phyloP scores from a whole-genome alignment of 2,797 vertebrate genomes.

The Clamator glandarius region DNA sequence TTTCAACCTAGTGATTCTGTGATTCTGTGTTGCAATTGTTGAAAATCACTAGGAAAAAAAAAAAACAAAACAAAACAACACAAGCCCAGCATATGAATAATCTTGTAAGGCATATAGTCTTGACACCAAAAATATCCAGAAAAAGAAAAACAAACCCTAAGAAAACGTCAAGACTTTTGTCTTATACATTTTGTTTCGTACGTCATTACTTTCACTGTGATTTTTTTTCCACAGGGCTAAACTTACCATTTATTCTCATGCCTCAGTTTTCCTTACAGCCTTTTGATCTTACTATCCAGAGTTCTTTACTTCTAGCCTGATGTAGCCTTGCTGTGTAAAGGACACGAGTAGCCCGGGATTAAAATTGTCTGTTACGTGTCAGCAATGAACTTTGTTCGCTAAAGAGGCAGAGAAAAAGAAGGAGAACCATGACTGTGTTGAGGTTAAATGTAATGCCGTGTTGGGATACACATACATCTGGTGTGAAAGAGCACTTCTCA shows the following conservation, averaged over 20 bases:
- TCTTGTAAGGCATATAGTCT: too few relatives aligned
- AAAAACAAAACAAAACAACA: too few relatives aligned
- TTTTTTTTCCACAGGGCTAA: too few relatives aligned
- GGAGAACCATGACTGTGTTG: neutral
- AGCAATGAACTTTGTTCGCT: neutral
- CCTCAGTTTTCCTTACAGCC: neutral
- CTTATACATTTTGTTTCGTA: too few relatives aligned
- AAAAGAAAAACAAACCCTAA: too few relatives aligned
- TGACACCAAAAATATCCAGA: too few relatives aligned
- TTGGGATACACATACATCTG: fast-evolving
- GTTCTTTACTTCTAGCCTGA: neutral
- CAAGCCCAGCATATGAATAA: too few relatives aligned
- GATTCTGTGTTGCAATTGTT: too few relatives aligned
- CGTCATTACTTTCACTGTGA: too few relatives aligned
- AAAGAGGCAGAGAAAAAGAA: neutral
- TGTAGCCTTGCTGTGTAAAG: neutral
- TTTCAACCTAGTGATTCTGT: too few relatives aligned
- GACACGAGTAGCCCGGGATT: neutral
- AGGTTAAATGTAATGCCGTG: neutral
- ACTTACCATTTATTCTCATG: neutral
- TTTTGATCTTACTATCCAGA: neutral
- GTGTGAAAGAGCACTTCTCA: neutral
- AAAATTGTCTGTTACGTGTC: neutral
- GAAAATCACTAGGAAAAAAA: too few relatives aligned
- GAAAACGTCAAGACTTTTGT: too few relatives aligned